Base-by-base conservation (phyloP, 2,113 vertebrate genomes). In the Chionodraco myersi region DNA sequence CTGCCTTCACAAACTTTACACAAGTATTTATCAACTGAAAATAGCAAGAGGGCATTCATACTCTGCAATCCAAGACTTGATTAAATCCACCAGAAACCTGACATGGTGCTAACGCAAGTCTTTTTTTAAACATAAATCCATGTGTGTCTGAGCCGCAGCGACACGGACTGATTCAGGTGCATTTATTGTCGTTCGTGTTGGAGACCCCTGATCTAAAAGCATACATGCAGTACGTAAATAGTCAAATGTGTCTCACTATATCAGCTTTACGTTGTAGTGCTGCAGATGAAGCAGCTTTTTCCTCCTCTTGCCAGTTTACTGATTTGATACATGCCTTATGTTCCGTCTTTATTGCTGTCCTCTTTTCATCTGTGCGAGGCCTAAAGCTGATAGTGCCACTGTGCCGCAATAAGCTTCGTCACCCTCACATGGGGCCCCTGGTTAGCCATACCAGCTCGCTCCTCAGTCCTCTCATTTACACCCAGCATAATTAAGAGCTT, bases 401-500 rank as follows among this genome's bases (percentile, higher is more conserved):
- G 85, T 13, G 75, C 82, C 4, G 45, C 86, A 86, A 48, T 75
- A 77, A 88, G 85, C 90, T 90, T 79, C 72, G 86, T 88, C 89
- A 83, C 77, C 85, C 86, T 89, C 85, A 82, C 85, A 84, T 54
- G 80, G 79, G 80, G 83, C 79, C 77, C 23, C 57, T 77, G 75
- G 82, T 85, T 56, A 68, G 66, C 88, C 89, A 87, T 61, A n/a
- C 81, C 79, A 85, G 79, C 73, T 68, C 80, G 77, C 77, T 81
- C 77, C 76, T 68, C 78, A 69, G 83, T 81, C 76, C 78, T 91
- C 86, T 92, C 84, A 88, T 90, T 91, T 89, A 90, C 85, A 88
- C 84, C 77, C 72, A n/a, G 61, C 80, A 79, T 91, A 91, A 92
- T 92, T 91, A 88, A 90, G 87, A 87, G 85, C 75, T 85, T 80